phyloP scores from a whole-genome alignment of 2,888 invertebrate genomes.

The Theodoxus fluviatilis region DNA sequence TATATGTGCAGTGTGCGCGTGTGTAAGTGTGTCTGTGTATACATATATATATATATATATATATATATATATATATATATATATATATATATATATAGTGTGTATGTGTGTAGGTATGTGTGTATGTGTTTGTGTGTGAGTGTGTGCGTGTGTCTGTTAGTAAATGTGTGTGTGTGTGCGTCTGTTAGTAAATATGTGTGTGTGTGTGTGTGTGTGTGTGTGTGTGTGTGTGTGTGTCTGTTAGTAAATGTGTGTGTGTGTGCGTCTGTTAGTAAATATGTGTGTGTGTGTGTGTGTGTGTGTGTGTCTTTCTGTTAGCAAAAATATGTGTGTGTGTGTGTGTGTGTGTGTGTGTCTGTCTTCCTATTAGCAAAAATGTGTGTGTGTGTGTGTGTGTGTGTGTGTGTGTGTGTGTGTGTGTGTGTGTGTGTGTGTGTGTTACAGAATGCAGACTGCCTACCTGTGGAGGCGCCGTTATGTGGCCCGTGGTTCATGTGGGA shows the following conservation, averaged over 20 bases:
- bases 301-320: too few relatives aligned
- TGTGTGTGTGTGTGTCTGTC: background rate
- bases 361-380: too few relatives aligned
- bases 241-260: background rate
- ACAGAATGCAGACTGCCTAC: slow-evolving; percentile 36
- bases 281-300: too few relatives aligned
- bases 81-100: background rate
- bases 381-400: background rate
- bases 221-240: background rate
- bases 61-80: background rate
- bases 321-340: background rate
- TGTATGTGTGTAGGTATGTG: background rate
- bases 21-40: background rate
- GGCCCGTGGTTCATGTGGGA: slow-evolving; percentile 45
- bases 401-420: too few relatives aligned
- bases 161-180: too few relatives aligned
- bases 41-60: background rate
- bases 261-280: background rate
- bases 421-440: background rate
- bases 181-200: too few relatives aligned
- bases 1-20: background rate
- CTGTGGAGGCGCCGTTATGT: slow-evolving; percentile 69
- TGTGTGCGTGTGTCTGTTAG: background rate
- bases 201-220: background rate
- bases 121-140: background rate